Evolutionary conservation across 2,888 invertebrate species (phyloP), one percentile per base, ranked within the genome.

Genomic region (Odontocerum albicorne): DNA sequence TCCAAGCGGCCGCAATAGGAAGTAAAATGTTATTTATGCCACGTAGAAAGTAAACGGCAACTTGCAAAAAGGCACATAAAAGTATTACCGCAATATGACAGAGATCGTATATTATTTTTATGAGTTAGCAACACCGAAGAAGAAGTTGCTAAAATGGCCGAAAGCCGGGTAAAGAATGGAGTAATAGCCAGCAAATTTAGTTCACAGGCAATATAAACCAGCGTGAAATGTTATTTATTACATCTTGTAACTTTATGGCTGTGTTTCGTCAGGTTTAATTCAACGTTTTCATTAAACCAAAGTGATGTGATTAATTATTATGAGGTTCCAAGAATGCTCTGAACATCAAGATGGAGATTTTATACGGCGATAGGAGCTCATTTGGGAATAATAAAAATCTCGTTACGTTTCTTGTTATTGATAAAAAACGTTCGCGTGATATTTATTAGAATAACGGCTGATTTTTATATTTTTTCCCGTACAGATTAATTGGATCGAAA

Each of bases 21-120:
- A 55, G 59, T 59, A 59, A 55, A 59, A 59, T 47, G 56, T 56
- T 59, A 59, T 56, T 59, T 59, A 59, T 56, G 59, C 45, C 43
- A 56, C 55, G 40, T 40, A 33, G 53, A 49, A 58, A 59, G 59
- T 59, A 59, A 56, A 53, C 56, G 56, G 52, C 49, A 45, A 55
- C 33, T 44, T 46, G 57, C 54, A 57, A 55, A 54, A 53, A 56
- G 55, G 59, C 56, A 45, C 46, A 56, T 56, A 59, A 56, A 56
- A 56, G 56, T 56, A 53, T 55, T 56, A 56, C 57, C 56, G 60
- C 57, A 60, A 57, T 60, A 60, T 55, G 57, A 57, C 57, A 55
- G 55, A 57, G 55, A 49, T 57, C 60, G 57, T 60, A 60, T 60
- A 57, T 60, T 57, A 60, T 55, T 52, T 57, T 60, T 60, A 60